Evolutionary conservation across 2,888 invertebrate genomes (phyloP), one percentile per base, ranked within the genome.

Genomic region (Nomada ruficornis): DNA sequence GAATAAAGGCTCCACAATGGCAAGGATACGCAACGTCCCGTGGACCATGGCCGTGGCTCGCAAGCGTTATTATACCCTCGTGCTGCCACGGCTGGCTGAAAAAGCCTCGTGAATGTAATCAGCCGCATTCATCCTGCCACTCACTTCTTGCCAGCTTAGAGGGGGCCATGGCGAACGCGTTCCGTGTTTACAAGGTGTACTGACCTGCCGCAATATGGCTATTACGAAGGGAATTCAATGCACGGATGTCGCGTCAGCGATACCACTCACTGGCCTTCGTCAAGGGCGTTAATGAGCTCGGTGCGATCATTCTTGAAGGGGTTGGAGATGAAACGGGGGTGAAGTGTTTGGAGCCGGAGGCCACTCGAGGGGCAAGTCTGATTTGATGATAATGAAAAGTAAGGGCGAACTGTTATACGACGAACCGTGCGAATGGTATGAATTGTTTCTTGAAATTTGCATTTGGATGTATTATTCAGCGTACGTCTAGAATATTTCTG

Each of bases 81-180:
- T 60, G 78, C 83, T 63, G 79, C 84, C 47, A 71, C 77, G 71
- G 54, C 71, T 68, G 65, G 62, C 65, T 82, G 84, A 85, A 86
- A 86, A 82, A 86, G 77, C 84, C 78, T 77, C 80, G 82, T 82
- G 77, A 85, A 87, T 87, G 87, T 84, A 87, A 87, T 87, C 87
- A 87, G 85, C 84, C 77, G 87, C 85, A 87, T 87, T 87, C 87
- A 87, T 84, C 85, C 84, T 87, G 86, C 84, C 87, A 86, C 82
- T 87, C 84, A 84, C 83, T 82, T 84, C 79, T 84, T 82, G 83
- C 77, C 54, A 71, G 83, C 82, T 83, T 82, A 83, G 82, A 83
- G 73, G 82, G 74, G 70, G 78, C 82, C 73, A 20, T 20, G 74
- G 74, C 52, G 80, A 72, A 62, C 64, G 79, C 73, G 80, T 74